A percentile compares a stretch with the other conserved stretches of the same genome.
Evolutionary conservation across 2,113 vertebrate species (phyloP).

Genomic region (Spea multiplicata): DNA sequence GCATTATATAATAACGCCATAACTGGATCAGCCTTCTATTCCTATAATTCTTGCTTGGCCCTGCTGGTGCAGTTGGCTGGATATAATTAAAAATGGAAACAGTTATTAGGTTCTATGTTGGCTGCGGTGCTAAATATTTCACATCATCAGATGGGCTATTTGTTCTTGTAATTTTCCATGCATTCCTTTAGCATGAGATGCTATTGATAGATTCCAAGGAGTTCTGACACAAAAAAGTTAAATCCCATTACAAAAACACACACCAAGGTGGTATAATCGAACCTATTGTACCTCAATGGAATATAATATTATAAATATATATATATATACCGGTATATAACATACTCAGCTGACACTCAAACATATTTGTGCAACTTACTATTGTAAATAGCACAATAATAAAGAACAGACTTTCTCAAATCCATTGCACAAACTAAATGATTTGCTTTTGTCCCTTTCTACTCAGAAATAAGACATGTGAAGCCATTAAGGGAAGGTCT

Average conservation of each 20-base stretch:
- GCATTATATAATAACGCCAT: neutral
- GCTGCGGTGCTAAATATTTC: conserved; percentile 19
- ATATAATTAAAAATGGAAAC: conserved; percentile 3
- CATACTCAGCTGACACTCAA: too few relatives aligned
- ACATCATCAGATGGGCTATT: conserved; percentile 13
- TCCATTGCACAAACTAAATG: too few relatives aligned
- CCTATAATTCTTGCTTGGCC: too few relatives aligned
- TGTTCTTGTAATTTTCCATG: conserved; percentile 21
- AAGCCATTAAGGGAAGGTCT: too few relatives aligned
- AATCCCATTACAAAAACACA: neutral
- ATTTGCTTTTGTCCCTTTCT: too few relatives aligned
- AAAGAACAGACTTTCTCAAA: too few relatives aligned
- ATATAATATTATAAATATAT: too few relatives aligned
- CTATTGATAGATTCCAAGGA: neutral
- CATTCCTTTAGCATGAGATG: conserved; percentile 13
- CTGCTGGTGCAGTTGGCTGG: neutral
- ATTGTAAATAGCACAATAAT: too few relatives aligned
- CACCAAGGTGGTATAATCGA: neutral
- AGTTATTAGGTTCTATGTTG: neutral
- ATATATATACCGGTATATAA: too few relatives aligned
- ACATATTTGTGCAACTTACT: too few relatives aligned
- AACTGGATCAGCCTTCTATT: neutral
- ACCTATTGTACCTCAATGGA: neutral
- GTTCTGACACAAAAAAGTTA: neutral
- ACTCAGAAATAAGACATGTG: too few relatives aligned